Evolutionary conservation across 2,113 vertebrate genomes (phyloP), one percentile per base, ranked within the genome.

Genomic region (Oriolus oriolus): DNA sequence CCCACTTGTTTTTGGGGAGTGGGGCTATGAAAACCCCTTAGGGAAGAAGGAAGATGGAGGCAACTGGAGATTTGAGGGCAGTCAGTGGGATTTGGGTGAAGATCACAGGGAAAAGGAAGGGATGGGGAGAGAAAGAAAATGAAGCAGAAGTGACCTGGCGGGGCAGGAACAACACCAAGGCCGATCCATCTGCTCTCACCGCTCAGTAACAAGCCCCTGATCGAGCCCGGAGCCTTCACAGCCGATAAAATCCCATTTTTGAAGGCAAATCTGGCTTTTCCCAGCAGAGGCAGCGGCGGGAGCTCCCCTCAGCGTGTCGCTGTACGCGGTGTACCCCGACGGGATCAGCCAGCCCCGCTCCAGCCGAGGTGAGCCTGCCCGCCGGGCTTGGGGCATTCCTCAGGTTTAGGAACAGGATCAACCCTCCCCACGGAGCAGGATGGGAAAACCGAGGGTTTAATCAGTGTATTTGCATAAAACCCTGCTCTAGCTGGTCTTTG

Each of bases 381-480:
- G 13, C 2, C 61, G 5, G 19, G 2, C 20, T 5, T 5, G 30
- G 5, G 31, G 44, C 3, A 7, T 41, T 21, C 13, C 16, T 10
- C 0, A 1, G 13, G 7, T 24, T 31, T 26, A 12, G 41, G 39
- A 16, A 3, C 1, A 0, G 66, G 23, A 7, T 7, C 22, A 86
- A 64, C 2, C 4, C 28, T 22, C 30, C 35, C 15, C 27, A 1
- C 0, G 4, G 14, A 33, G 27, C n/a, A 17, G 23, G 20, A 26
- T 2, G 5, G 7, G 23, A 10, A 50, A 82, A 31, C 0, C 7
- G 10, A 13, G 17, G 3, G 4, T 37, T 78, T 35, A 35, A 16
- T 17, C 3, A 0, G 5, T 5, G 15, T 4, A 6, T 6, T 22
- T 13, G 1, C 1, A 0, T 4, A 5, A 65, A 56, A 52, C 15